These are phyloP conservation scores for Acanthisitta chloris DNA, from an alignment of 2,113 vertebrate species.

Conservation along the genomic window DNA sequence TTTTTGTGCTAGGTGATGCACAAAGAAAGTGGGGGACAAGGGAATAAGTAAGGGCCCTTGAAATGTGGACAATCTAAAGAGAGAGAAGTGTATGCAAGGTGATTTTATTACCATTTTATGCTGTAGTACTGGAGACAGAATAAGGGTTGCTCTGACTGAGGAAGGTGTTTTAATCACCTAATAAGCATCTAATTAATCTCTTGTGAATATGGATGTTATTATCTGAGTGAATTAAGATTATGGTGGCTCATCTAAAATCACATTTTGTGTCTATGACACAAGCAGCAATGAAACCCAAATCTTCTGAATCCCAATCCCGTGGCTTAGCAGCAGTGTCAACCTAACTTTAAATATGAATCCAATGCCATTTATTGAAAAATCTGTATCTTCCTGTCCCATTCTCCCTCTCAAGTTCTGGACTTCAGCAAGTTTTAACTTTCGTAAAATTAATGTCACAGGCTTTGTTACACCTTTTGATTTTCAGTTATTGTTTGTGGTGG, in stretches of 20 bases:
- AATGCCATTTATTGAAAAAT: not conserved
- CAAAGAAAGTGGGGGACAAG: not conserved
- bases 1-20: not conserved
- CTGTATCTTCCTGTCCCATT: not conserved
- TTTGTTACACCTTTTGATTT: not conserved
- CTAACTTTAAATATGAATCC: not conserved
- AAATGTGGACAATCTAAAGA: not conserved
- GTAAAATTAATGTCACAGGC: not conserved
- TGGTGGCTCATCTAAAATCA: not conserved
- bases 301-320: not conserved
- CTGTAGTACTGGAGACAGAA: not conserved
- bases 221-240: not conserved
- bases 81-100: not conserved
- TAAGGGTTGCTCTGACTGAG: not conserved
- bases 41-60: not conserved
- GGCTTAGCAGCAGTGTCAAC: not conserved
- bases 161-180: not conserved
- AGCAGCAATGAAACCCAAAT: not conserved
- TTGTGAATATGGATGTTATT: not conserved
- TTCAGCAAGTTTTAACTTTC: not conserved
- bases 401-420: not conserved
- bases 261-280: not conserved
- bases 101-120: not conserved
- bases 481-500: not conserved
- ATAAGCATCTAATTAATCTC: not conserved